Conservation (phyloP, 2,113 vertebrate genomes). For the Amblyornis subalaris region DNA sequence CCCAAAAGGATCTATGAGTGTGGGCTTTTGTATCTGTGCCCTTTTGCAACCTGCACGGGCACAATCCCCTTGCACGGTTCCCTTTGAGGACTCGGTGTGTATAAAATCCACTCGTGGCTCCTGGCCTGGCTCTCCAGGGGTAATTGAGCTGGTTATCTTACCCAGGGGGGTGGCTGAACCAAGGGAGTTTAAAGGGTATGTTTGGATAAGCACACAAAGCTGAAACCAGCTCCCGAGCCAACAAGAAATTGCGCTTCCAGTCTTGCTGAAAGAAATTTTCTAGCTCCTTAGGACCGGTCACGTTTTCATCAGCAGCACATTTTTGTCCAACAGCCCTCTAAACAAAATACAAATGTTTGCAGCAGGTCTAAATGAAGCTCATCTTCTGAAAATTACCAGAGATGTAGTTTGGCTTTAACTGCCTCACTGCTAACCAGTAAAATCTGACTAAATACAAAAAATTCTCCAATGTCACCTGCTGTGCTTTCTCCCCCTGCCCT, state of each 20-base stretch:
- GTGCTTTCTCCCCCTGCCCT: background rate
- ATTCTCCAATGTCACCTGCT: background rate
- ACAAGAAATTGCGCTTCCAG: background rate
- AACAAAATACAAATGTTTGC: background rate
- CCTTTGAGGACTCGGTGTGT: background rate
- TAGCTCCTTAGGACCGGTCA: background rate
- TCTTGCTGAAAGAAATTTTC: background rate
- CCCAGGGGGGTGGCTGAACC: background rate
- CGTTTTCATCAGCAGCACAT: background rate
- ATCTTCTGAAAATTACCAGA: background rate
- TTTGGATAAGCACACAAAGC: background rate
- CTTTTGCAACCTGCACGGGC: background rate
- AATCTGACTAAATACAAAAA: background rate
- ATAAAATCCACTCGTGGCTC: background rate
- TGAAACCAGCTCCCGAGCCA: background rate
- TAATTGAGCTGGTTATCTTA: background rate
- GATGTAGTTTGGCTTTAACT: background rate
- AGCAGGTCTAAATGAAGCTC: background rate
- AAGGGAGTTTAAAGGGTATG: background rate
- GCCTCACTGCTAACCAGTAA: background rate
- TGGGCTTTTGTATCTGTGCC: background rate
- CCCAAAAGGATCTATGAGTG: background rate
- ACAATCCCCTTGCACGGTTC: background rate
- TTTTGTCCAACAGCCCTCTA: background rate
- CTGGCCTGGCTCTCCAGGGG: too few species aligned